Evolutionary conservation across 2,113 vertebrate species (phyloP).

Genomic region (Seriola rivoliana): DNA sequence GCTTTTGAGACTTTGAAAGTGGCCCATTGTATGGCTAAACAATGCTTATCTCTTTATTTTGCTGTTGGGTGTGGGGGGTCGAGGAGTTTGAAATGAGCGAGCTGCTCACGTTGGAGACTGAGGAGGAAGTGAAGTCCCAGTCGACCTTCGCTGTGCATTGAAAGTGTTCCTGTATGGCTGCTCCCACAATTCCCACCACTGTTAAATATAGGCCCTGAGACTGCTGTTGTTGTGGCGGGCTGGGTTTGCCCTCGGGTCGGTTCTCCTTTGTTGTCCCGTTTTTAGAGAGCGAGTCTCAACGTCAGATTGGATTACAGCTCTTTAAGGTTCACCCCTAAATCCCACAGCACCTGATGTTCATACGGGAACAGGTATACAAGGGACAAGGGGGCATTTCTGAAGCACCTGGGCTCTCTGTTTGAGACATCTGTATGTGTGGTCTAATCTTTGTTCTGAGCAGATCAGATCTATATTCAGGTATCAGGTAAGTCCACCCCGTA

Average conservation of each 20-base stretch:
- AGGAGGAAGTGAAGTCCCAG: conserved; percentile 84
- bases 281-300: conserved; percentile 62
- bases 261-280: conserved; percentile 75
- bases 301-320: conserved; percentile 78
- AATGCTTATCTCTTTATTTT: conserved; percentile 87
- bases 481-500: conserved; percentile 65
- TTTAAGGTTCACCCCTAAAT: conserved; percentile 57
- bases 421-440: conserved; percentile 75
- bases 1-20: conserved; percentile 81
- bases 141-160: conserved; percentile 85
- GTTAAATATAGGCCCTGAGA: conserved; percentile 86
- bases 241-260: conserved; percentile 59
- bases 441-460: conserved; percentile 56
- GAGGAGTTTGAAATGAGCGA: conserved; percentile 57
- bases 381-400: conserved; percentile 63
- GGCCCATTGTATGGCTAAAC: conserved; percentile 86
- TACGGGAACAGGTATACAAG: conserved; percentile 49
- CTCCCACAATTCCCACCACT: conserved; percentile 83
- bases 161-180: conserved; percentile 86
- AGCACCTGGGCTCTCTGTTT: conserved; percentile 52
- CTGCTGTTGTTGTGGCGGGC: conserved; percentile 77
- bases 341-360: conserved; percentile 49
- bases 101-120: conserved; percentile 73
- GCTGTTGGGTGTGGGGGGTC: conserved; percentile 57
- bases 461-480: conserved; percentile 75